Conservation (phyloP, 2,797 vertebrate species). For the Acanthis flammea region DNA sequence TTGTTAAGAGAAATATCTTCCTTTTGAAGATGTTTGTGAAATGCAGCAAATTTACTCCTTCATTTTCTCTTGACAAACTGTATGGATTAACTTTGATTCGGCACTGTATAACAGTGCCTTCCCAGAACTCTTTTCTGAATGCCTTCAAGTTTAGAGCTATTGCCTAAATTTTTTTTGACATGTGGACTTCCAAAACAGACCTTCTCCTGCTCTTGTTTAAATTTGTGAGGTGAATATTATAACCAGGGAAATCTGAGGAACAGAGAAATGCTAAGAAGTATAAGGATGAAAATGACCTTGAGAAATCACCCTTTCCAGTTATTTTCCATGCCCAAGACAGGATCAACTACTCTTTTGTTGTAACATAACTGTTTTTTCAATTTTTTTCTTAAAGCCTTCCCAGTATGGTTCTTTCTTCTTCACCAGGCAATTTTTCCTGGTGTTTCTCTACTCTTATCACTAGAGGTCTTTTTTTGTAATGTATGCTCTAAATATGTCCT, state of each 20-base stretch:
- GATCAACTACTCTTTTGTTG: constrained; percentile 6
- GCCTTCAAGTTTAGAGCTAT: not conserved
- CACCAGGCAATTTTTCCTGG: not conserved
- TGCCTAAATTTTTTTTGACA: not conserved
- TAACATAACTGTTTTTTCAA: not conserved
- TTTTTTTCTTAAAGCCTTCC: not conserved
- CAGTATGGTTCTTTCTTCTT: constrained; percentile 15
- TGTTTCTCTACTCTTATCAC: constrained; percentile 3
- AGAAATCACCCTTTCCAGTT: not conserved
- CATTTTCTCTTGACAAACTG: not conserved
- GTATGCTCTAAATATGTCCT: not conserved
- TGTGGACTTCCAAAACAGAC: not conserved
- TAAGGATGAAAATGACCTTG: not conserved
- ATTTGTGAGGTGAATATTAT: not conserved
- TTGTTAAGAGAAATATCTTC: constrained; percentile 10
- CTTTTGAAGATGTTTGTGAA: not conserved
- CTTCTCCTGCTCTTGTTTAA: not conserved
- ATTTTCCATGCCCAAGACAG: not conserved
- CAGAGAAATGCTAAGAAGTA: not conserved
- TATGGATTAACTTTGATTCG: not conserved
- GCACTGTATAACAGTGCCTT: not conserved
- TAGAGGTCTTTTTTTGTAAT: not conserved
- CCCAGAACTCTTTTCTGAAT: not conserved
- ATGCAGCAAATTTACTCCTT: not conserved
- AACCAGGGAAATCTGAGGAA: not conserved